Conservation (phyloP, 2,888 invertebrate genomes). For the Nebria brevicollis region DNA sequence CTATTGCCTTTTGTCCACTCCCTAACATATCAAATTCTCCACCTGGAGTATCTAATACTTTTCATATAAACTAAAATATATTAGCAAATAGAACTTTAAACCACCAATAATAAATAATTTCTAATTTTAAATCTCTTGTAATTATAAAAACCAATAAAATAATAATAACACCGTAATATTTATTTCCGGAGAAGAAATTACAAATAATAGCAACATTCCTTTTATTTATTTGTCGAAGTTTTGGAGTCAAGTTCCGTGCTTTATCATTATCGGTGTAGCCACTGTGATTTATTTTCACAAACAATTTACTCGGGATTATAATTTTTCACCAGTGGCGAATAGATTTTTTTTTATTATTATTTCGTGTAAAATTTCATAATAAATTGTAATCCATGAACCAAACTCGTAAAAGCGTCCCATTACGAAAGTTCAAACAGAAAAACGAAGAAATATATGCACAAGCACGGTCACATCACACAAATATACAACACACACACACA, state of each 20-base stretch:
- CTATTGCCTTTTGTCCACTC: neutral
- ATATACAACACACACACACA: neutral
- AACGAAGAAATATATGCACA: slow-evolving; percentile 31
- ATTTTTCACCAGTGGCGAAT: neutral
- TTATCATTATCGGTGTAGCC: neutral
- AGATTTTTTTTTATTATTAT: neutral
- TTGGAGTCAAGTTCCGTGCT: neutral
- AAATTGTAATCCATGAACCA: slow-evolving; percentile 28
- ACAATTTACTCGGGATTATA: neutral
- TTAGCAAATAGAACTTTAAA: too few species aligned
- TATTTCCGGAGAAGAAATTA: neutral
- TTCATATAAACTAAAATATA: too few species aligned
- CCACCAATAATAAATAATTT: too few species aligned
- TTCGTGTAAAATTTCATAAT: slow-evolving; percentile 16
- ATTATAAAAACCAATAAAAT: too few species aligned
- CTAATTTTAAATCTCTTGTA: too few species aligned
- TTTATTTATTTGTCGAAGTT: slow-evolving; percentile 5
- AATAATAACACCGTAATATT: too few species aligned
- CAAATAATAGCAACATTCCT: neutral
- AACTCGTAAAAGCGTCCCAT: slow-evolving; percentile 33
- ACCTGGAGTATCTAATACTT: neutral
- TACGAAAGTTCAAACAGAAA: slow-evolving; percentile 33
- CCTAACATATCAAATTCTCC: neutral
- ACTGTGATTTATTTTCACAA: neutral
- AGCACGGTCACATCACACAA: slow-evolving; percentile 17